Evolutionary conservation across 1,140 invertebrate genomes (phyloP).

Genomic region (Propsilocerus akamusi): DNA sequence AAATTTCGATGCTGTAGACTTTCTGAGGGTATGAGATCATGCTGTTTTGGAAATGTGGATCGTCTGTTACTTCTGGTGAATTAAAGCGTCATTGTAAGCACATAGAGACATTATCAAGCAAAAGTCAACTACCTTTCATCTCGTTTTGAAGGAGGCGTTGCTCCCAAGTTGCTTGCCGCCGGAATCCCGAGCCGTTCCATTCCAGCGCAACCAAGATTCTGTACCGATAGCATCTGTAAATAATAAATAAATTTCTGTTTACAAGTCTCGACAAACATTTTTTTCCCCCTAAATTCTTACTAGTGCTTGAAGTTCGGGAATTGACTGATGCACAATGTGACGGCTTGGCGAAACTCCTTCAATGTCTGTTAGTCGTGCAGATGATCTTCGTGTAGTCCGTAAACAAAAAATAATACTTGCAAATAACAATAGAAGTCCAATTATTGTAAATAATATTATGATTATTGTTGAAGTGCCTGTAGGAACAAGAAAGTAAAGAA

Average conservation of each 20-base stretch:
- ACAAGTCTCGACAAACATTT: no score
- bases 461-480: no score
- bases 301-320: not conserved
- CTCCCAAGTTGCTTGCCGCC: constrained; percentile 17
- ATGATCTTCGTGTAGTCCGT: not conserved
- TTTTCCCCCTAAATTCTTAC: no score
- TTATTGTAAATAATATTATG: no score
- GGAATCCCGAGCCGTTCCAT: constrained; percentile 44
- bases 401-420: no score
- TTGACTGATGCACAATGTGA: not conserved
- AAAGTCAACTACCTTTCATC: not conserved
- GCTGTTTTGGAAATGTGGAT: not conserved
- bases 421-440: no score
- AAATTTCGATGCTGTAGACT: not conserved
- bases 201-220: constrained; percentile 42
- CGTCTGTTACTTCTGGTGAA: not conserved
- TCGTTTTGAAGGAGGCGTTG: not conserved
- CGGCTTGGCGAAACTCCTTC: not conserved
- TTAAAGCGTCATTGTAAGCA: not conserved
- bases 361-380: not conserved
- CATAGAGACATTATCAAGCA: not conserved
- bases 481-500: no score
- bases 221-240: constrained; percentile 46
- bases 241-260: constrained; percentile 17
- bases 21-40: not conserved